Percentiles rank a stretch among this genome's conserved stretches.
These are phyloP conservation scores for Plagiodera versicolora DNA, from an alignment of 2,888 invertebrate species.

Conservation along the genomic window DNA sequence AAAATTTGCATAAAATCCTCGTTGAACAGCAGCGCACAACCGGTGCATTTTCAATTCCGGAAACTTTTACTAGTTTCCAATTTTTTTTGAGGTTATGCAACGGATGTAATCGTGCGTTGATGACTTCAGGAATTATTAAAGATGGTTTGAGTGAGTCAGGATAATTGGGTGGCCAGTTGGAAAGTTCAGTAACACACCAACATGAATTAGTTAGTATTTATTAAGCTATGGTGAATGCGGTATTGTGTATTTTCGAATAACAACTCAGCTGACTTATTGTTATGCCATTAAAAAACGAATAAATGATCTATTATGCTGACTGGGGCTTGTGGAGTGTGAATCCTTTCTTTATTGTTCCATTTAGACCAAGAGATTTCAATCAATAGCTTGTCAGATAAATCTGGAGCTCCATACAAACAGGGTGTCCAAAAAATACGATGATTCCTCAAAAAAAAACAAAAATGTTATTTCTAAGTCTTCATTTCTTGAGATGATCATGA, in stretches of 20 bases:
- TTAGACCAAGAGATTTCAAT: too few relatives aligned
- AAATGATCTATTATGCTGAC: neutral
- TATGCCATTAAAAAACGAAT: neutral
- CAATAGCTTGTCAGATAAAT: too few relatives aligned
- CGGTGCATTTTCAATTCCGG: neutral
- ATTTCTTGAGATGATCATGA: too few relatives aligned
- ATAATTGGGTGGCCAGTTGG: neutral
- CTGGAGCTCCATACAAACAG: too few relatives aligned
- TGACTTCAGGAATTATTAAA: neutral
- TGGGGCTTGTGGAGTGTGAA: neutral
- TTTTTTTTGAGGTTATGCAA: neutral
- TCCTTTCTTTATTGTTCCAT: neutral
- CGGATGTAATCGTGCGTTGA: neutral
- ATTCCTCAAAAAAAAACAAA: too few relatives aligned
- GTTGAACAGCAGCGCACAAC: neutral
- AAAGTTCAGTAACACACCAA: neutral
- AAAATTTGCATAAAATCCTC: slow-evolving; percentile 10
- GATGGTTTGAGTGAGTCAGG: neutral
- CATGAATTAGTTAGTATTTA: neutral
- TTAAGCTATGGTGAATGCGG: neutral
- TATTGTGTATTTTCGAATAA: neutral
- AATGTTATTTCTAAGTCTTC: too few relatives aligned
- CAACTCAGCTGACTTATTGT: neutral
- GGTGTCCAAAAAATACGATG: too few relatives aligned
- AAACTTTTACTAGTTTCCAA: slow-evolving; percentile 10